phyloP scores from a whole-genome alignment of 2,797 vertebrate genomes.

The Cossypha caffra region DNA sequence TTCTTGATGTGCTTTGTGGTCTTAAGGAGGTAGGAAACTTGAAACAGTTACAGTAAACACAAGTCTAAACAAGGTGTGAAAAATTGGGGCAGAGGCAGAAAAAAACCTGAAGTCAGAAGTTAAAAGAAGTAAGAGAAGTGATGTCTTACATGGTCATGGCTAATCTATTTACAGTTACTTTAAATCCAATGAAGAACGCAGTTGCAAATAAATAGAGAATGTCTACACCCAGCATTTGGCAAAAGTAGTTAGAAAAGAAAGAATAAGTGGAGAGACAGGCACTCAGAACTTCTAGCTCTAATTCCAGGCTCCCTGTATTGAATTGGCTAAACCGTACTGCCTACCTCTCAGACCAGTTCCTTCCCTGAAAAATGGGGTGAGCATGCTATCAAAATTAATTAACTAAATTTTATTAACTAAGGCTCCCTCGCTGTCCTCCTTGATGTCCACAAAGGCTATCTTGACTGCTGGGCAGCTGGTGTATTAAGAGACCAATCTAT shows the following conservation, averaged over 20 bases:
- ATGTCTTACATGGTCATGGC: not conserved
- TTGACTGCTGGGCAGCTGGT: not conserved
- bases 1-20: constrained; percentile 73
- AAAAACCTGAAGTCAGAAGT: constrained; percentile 12
- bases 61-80: constrained; percentile 75
- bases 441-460: not conserved
- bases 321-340: not conserved
- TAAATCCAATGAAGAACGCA: not conserved
- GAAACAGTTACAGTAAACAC: constrained; percentile 66
- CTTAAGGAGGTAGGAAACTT: constrained; percentile 72
- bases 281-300: not conserved
- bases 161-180: constrained; percentile 38
- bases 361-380: not conserved
- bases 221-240: not conserved
- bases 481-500: not conserved
- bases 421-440: not conserved
- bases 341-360: not conserved
- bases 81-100: not conserved
- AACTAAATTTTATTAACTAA: constrained; percentile 1
- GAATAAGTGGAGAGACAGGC: not conserved
- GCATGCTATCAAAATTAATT: not conserved
- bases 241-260: not conserved
- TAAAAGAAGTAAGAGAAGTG: constrained; percentile 14
- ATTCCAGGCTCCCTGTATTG: not conserved
- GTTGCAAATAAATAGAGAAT: not conserved